Conservation (phyloP, 2,888 invertebrate genomes). For the Amiota communis region DNA sequence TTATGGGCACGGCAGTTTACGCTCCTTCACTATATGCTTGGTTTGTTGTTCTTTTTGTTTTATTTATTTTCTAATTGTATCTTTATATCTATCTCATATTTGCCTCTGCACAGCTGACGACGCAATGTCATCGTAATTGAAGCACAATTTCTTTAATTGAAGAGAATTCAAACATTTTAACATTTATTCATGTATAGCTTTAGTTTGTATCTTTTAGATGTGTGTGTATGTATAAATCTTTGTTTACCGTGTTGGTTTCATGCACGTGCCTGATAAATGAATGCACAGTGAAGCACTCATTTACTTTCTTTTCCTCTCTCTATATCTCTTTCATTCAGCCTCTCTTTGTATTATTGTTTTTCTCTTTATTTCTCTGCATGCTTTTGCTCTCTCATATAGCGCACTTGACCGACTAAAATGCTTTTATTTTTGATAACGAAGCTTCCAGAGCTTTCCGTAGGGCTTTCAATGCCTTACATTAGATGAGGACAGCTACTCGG, state of each 20-base stretch:
- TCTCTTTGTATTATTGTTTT: constrained; percentile 23
- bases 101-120: constrained; percentile 1
- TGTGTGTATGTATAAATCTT: neutral
- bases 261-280: constrained; percentile 52
- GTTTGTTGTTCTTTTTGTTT: constrained; percentile 71
- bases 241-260: constrained; percentile 42
- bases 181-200: neutral
- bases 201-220: neutral
- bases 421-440: neutral
- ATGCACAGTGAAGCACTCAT: constrained; percentile 27
- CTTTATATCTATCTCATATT: constrained; percentile 8
- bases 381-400: constrained; percentile 43
- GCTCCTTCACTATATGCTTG: constrained; percentile 78
- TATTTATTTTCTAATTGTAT: neutral
- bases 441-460: neutral
- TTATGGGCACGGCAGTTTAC: constrained; percentile 77
- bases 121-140: neutral
- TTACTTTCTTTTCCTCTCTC: neutral
- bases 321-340: neutral
- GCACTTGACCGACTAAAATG: constrained; percentile 2
- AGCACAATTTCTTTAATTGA: constrained; percentile 2
- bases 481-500: neutral
- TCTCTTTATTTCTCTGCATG: constrained; percentile 25
- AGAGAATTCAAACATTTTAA: neutral
- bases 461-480: constrained; percentile 12